A percentile compares a stretch with the other conserved stretches of the same genome.
Conservation (phyloP, 2,113 vertebrate genomes). For the Menura novaehollandiae region DNA sequence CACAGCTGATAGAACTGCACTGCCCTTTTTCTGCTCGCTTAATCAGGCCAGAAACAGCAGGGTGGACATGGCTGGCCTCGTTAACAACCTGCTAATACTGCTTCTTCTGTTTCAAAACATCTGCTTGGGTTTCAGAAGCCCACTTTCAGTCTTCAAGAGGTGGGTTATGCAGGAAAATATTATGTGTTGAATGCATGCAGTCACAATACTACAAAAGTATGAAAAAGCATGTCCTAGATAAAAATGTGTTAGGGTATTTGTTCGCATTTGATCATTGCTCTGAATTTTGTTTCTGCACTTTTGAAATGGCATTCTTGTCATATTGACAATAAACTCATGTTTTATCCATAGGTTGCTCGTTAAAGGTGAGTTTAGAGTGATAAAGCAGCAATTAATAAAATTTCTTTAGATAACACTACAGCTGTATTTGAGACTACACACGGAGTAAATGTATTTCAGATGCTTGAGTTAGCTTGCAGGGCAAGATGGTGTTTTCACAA, state of each 20-base stretch:
- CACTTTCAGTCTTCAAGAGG: constrained; percentile 81
- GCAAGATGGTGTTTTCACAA: background rate
- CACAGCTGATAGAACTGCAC: constrained; percentile 34
- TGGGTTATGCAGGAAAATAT: constrained; percentile 52
- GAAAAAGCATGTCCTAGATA: background rate
- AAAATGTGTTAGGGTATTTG: background rate
- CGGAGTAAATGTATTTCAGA: background rate
- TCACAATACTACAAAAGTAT: background rate
- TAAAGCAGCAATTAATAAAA: background rate
- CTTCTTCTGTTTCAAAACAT: constrained; percentile 74
- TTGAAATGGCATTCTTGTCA: background rate
- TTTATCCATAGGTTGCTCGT: background rate
- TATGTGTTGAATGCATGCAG: background rate
- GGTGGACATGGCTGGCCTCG: constrained; percentile 76
- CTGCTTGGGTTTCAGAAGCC: constrained; percentile 71
- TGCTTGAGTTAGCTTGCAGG: background rate
- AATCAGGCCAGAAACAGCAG: constrained; percentile 51
- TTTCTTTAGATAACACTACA: background rate
- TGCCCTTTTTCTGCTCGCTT: constrained; percentile 36
- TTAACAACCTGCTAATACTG: constrained; percentile 70
- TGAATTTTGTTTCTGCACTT: background rate
- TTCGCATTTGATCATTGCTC: background rate
- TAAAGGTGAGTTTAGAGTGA: background rate
- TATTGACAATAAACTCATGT: background rate
- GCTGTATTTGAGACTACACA: background rate